Base-by-base conservation (phyloP, 2,113 vertebrate genomes). In the Neogale vison region DNA sequence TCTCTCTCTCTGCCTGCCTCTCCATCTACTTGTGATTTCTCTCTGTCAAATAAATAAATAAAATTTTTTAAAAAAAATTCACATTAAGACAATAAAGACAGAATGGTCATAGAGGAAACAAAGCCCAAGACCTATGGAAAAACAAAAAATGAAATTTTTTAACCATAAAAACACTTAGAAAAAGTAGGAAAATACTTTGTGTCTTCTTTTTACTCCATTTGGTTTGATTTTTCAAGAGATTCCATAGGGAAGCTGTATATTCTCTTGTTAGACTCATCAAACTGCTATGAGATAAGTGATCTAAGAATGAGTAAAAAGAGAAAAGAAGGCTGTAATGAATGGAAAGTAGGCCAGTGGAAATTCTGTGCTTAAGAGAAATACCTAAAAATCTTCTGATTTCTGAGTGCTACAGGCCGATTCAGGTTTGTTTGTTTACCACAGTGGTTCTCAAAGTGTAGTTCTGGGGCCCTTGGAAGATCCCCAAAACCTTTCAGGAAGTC, bases 11-110 rank as follows among this genome's bases (percentile, higher is more conserved):
- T n/a, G n/a, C n/a, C n/a, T n/a, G n/a, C n/a, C n/a, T n/a, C n/a
- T n/a, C n/a, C n/a, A n/a, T n/a, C n/a, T n/a, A n/a, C n/a, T n/a
- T n/a, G n/a, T n/a, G n/a, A n/a, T n/a, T n/a, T n/a, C n/a, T n/a
- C n/a, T n/a, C n/a, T n/a, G n/a, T n/a, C n/a, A n/a, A n/a, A n/a
- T n/a, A n/a, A n/a, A n/a, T n/a, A n/a, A n/a, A n/a, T n/a, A n/a
- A n/a, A n/a, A n/a, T n/a, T n/a, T n/a, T n/a, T 59, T 88, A 71
- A 96, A 96, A 52, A 29, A 97, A 97, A 97, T 45, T 81, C 31
- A 94, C 13, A 47, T 23, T 23, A 85, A 57, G 29, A 65, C 34
- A 39, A 29, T 89, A 65, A 94, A 85, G 20, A 85, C 4, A 94
- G 52, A 93, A 61, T 26, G 81, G 24, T 23, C 74, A 36, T 17